These are phyloP conservation scores for Manis crassicaudata DNA, from an alignment of 2,797 vertebrate species.

Conservation along the genomic window DNA sequence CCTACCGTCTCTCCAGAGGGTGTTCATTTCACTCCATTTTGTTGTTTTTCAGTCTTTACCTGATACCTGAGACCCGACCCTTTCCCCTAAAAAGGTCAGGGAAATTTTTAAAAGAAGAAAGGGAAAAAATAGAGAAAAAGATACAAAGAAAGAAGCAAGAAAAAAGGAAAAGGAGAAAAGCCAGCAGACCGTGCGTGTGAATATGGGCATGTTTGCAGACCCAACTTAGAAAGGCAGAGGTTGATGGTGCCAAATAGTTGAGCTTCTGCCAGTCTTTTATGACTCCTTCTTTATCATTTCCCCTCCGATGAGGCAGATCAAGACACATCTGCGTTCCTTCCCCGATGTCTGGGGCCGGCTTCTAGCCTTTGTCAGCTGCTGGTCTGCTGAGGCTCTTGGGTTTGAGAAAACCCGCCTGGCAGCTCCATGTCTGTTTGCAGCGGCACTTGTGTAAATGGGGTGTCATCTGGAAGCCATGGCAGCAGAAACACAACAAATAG, in stretches of 20 bases:
- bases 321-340: constrained; percentile 72
- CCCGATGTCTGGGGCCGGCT: constrained; percentile 48
- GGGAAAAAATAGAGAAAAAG: not conserved
- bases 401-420: constrained; percentile 74
- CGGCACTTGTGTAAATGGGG: constrained; percentile 55
- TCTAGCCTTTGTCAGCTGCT: constrained; percentile 37
- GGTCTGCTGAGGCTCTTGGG: constrained; percentile 41
- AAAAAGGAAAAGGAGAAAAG: not conserved
- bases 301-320: constrained; percentile 65
- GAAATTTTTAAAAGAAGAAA: not conserved
- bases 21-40: not conserved
- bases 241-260: constrained; percentile 71
- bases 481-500: constrained; percentile 79
- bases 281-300: constrained; percentile 74
- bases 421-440: constrained; percentile 16
- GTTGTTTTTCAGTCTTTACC: constrained; percentile 57
- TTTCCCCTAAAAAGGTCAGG: not conserved
- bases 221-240: constrained; percentile 56
- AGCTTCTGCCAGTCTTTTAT: constrained; percentile 70
- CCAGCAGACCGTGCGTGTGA: not conserved
- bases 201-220: not conserved
- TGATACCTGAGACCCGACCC: not conserved
- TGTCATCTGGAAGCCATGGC: constrained; percentile 73
- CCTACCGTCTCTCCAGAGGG: not conserved
- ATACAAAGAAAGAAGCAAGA: no score